These are phyloP conservation scores for Gavialis gangeticus DNA, from an alignment of 2,113 vertebrate genomes.

Conservation along the genomic window DNA sequence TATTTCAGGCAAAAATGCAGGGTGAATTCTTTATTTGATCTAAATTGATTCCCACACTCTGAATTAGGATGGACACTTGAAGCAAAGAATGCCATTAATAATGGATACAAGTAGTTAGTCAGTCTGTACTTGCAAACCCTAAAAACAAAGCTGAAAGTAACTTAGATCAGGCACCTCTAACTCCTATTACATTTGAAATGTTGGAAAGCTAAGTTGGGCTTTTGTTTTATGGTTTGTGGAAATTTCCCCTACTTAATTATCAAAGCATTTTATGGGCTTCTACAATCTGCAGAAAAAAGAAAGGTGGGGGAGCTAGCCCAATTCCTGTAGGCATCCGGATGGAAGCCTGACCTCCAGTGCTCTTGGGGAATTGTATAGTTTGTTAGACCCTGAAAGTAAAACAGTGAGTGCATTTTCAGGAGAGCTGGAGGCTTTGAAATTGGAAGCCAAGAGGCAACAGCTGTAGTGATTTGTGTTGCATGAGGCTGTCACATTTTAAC, in stretches of 20 bases:
- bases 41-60: background rate
- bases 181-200: slow-evolving; percentile 44
- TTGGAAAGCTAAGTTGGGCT: slow-evolving; percentile 60
- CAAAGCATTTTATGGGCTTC: slow-evolving; percentile 77
- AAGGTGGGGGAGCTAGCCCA: slow-evolving; percentile 44
- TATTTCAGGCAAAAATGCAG: slow-evolving; percentile 1
- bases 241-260: slow-evolving; percentile 77
- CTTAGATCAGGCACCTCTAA: slow-evolving; percentile 3
- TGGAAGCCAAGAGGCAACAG: slow-evolving; percentile 53
- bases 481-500: accelerated
- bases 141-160: slow-evolving; percentile 6
- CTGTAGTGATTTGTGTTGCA: slow-evolving; percentile 13
- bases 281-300: slow-evolving; percentile 62
- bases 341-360: slow-evolving; percentile 75
- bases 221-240: slow-evolving; percentile 76
- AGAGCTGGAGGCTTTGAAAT: slow-evolving; percentile 75
- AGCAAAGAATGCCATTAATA: background rate
- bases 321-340: slow-evolving; percentile 54
- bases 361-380: slow-evolving; percentile 51
- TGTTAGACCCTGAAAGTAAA: slow-evolving; percentile 56
- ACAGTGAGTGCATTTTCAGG: slow-evolving; percentile 55
- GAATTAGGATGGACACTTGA: slow-evolving; percentile 45
- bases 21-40: slow-evolving; percentile 24
- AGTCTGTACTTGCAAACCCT: background rate
- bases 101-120: background rate